phyloP scores from a whole-genome alignment of 2,113 vertebrate genomes.

The Apus apus region DNA sequence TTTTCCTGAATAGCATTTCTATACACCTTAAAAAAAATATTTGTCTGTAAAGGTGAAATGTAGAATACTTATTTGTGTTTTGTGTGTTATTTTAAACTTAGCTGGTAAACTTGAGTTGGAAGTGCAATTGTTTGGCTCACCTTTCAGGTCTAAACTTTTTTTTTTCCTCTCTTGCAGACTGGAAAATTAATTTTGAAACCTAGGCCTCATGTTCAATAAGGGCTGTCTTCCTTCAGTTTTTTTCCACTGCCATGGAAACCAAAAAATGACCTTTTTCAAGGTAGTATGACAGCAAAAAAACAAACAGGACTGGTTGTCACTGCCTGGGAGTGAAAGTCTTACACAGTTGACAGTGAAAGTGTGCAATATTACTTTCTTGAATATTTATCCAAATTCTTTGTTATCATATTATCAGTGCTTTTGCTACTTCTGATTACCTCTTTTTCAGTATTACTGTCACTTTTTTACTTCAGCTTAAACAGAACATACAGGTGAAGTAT shows the following conservation, averaged over 20 bases:
- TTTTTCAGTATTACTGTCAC: constrained; percentile 77
- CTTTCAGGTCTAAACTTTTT: background rate
- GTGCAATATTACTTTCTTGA: constrained; percentile 73
- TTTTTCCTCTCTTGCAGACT: constrained; percentile 80
- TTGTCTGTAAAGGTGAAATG: background rate
- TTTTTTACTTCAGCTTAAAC: constrained; percentile 72
- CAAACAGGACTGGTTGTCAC: constrained; percentile 58
- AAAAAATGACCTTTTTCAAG: constrained; percentile 66
- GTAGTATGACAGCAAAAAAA: constrained; percentile 58
- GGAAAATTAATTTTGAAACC: constrained; percentile 98
- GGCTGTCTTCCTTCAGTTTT: constrained; percentile 41
- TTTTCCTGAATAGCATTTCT: background rate
- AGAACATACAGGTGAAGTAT: constrained; percentile 63
- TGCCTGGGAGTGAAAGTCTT: constrained; percentile 59
- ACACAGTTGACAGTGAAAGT: constrained; percentile 55
- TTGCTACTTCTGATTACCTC: constrained; percentile 68
- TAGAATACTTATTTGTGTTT: background rate
- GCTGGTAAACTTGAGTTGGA: background rate
- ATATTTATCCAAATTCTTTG: constrained; percentile 53
- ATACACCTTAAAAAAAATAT: background rate
- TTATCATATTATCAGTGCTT: constrained; percentile 43
- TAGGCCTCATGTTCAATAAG: constrained; percentile 93
- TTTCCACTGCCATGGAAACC: constrained; percentile 62
- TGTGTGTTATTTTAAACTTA: background rate
- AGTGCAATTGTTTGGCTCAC: background rate